Percentiles rank a stretch among this genome's conserved stretches.
These are phyloP conservation scores for Hassar affinis DNA, from an alignment of 2,113 vertebrate genomes.

Conservation along the genomic window DNA sequence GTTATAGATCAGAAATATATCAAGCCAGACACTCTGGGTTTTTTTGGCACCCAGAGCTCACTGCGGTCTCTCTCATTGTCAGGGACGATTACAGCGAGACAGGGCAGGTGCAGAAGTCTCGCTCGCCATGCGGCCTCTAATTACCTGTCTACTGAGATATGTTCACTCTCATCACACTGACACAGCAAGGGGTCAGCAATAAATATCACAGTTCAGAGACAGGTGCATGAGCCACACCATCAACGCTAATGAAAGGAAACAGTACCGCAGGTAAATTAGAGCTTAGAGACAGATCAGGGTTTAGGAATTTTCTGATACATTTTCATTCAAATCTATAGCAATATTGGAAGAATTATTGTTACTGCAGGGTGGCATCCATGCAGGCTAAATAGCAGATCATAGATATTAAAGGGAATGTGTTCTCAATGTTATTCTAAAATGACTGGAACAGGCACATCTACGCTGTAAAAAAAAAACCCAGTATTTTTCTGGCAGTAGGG, in stretches of 20 bases:
- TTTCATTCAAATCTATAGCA: not conserved
- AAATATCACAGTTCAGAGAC: slow-evolving; percentile 39
- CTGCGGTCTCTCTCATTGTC: slow-evolving; percentile 33
- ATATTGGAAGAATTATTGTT: no score
- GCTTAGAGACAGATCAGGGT: not conserved
- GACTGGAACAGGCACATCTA: not conserved
- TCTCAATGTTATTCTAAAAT: not conserved
- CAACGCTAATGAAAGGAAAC: slow-evolving; percentile 9
- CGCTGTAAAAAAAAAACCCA: no score
- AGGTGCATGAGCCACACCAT: slow-evolving; percentile 28
- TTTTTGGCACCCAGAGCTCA: slow-evolving; percentile 30
- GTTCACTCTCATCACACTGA: slow-evolving; percentile 46
- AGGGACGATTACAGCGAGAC: slow-evolving; percentile 42
- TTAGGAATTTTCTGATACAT: not conserved
- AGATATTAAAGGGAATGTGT: not conserved
- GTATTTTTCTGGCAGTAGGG: no score
- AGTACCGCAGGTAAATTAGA: not conserved
- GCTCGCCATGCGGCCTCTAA: slow-evolving; percentile 37
- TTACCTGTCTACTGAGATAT: slow-evolving; percentile 49
- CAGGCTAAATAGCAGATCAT: no score
- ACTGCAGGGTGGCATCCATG: no score
- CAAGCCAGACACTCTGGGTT: slow-evolving; percentile 20
- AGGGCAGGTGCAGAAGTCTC: slow-evolving; percentile 26
- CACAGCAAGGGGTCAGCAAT: slow-evolving; percentile 45
- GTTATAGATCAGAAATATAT: slow-evolving; percentile 34